Percentiles rank a stretch among this genome's conserved stretches.
Conservation (phyloP, 2,113 vertebrate species). For the zebrafish (Danio rerio) region DNA sequence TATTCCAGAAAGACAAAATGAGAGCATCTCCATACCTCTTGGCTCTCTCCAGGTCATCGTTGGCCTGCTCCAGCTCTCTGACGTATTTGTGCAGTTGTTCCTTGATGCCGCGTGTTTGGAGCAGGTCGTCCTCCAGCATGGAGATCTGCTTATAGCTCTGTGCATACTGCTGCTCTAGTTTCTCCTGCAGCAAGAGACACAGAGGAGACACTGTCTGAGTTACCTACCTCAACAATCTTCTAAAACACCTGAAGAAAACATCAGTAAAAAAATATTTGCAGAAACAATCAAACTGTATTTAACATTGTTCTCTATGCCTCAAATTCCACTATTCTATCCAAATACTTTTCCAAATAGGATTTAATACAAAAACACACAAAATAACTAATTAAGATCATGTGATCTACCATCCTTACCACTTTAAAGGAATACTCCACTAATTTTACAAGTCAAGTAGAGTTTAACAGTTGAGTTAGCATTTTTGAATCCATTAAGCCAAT, state of each 20-base stretch:
- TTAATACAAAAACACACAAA: no score
- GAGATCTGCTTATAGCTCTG: constrained; percentile 98
- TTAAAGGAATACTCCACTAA: no score
- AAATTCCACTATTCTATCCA: no score
- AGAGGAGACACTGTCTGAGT: constrained; percentile 9
- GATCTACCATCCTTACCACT: no score
- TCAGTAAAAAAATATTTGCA: background rate
- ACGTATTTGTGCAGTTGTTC: constrained; percentile 98
- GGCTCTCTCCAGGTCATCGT: constrained; percentile 96
- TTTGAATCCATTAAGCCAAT: no score
- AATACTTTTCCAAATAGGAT: no score
- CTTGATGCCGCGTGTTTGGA: constrained; percentile 93
- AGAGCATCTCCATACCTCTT: constrained; percentile 81
- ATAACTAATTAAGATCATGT: no score
- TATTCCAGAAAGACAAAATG: background rate
- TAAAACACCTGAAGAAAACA: background rate
- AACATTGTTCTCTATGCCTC: background rate
- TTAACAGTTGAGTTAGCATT: no score
- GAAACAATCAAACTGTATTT: background rate
- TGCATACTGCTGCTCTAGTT: constrained; percentile 93
- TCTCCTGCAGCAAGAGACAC: constrained; percentile 80
- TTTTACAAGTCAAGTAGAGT: no score
- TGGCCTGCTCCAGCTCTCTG: constrained; percentile 95
- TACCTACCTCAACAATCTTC: background rate
- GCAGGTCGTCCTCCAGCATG: constrained; percentile 91